Percentiles rank a stretch among this genome's conserved stretches.
phyloP scores from a whole-genome alignment of 2,797 vertebrate species.

The Amniataba percoides region DNA sequence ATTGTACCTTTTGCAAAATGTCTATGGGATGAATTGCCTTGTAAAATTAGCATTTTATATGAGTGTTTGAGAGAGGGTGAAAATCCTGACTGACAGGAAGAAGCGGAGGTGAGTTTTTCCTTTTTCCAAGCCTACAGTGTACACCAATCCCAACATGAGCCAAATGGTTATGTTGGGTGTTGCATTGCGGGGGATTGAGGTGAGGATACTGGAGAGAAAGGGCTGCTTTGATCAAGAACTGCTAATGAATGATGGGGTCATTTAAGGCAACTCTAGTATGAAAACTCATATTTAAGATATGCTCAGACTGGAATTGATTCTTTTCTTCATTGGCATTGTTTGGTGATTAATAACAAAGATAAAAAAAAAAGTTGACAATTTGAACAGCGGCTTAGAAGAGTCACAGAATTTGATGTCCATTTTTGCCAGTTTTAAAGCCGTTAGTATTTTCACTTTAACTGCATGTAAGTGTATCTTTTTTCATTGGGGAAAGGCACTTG shows the following conservation, averaged over 20 bases:
- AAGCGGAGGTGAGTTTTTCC: background rate
- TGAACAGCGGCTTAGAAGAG: conserved; percentile 10
- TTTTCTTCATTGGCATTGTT: conserved; percentile 27
- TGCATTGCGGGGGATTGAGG: background rate
- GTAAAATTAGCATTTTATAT: conserved; percentile 5
- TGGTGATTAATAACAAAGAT: conserved; percentile 11
- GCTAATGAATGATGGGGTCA: background rate
- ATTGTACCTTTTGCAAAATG: conserved; percentile 23
- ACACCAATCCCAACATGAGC: background rate
- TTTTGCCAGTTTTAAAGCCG: conserved; percentile 52
- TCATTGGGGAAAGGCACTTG: conserved; percentile 32
- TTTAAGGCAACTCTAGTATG: background rate
- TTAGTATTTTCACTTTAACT: conserved; percentile 58
- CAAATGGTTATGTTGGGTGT: conserved; percentile 25
- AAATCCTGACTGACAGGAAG: conserved; percentile 3
- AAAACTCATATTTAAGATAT: conserved; percentile 23
- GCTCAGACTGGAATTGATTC: conserved; percentile 10
- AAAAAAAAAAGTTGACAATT: conserved; percentile 27
- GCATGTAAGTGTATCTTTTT: conserved; percentile 65
- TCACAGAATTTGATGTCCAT: conserved; percentile 37
- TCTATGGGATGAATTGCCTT: conserved; percentile 25
- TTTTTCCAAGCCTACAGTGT: conserved; percentile 1
- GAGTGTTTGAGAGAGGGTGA: conserved; percentile 16
- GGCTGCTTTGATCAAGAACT: conserved; percentile 9
- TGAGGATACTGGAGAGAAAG: conserved; percentile 5